Evolutionary conservation across 2,888 invertebrate genomes (phyloP).

Genomic region (Thereva nobilitata): DNA sequence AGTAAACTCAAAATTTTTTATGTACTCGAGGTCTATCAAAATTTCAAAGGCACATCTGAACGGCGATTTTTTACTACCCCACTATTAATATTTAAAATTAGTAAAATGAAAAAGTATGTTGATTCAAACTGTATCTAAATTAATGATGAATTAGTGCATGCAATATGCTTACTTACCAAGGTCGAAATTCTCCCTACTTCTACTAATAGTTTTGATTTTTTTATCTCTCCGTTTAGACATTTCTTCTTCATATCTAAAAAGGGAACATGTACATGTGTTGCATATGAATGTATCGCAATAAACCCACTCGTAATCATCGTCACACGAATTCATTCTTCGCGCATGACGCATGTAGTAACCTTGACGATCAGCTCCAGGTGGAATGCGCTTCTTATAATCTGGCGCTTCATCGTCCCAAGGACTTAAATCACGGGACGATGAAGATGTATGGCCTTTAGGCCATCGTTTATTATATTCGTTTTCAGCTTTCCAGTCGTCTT

Average conservation of each 20-base stretch:
- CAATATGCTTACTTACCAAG: conserved; percentile 47
- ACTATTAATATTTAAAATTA: no score
- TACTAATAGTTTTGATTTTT: conserved; percentile 53
- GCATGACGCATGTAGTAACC: conserved; percentile 61
- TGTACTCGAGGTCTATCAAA: no score
- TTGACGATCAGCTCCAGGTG: conserved; percentile 49
- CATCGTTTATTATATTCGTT: conserved; percentile 60
- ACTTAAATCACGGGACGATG: conserved; percentile 75
- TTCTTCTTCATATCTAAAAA: conserved; percentile 55
- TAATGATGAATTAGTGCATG: no score
- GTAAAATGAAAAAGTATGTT: no score
- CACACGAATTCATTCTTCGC: conserved; percentile 66
- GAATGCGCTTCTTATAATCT: conserved; percentile 60
- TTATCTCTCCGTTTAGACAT: conserved; percentile 51
- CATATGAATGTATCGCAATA: neutral
- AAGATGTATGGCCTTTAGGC: conserved; percentile 68
- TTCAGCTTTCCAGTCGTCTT: conserved; percentile 63
- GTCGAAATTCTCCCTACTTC: conserved; percentile 57
- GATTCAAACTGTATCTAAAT: no score
- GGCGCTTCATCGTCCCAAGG: conserved; percentile 78
- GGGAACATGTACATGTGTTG: neutral
- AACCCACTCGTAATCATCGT: conserved; percentile 74
- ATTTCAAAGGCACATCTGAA: no score
- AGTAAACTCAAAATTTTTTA: no score
- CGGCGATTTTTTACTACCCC: no score